Base-by-base conservation (phyloP, 2,797 vertebrate genomes). In the Sciaenops ocellatus region DNA sequence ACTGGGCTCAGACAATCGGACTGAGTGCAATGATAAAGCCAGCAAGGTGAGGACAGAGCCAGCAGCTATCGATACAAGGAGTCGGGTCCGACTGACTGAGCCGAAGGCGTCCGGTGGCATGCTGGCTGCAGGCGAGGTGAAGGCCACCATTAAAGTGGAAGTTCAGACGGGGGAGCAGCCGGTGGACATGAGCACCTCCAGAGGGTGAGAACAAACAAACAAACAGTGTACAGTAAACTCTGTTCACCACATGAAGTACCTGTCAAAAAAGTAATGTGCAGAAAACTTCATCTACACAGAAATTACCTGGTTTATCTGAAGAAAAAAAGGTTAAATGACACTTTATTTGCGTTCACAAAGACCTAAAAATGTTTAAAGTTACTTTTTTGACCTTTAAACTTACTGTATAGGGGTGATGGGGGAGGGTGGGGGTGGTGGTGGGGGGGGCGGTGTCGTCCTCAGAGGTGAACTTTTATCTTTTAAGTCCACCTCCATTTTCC, bases 111-210 rank as follows among this genome's bases (percentile, higher is more conserved):
- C 94, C 20, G 84, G 91, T n/a, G 95, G 91, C 22, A 65, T 96
- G 48, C 76, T 96, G 67, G 95, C 95, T 44, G 81, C 94, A 0
- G 91, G 94, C 0, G 97, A 98, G 84, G 94, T 96, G 64, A 96
- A 95, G 77, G 96, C 96, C 18, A 94, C 94, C 61, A 95, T 97
- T 73, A 97, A 96, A 90, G 95, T 97, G 26, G 97, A 98, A 85
- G 95, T 97, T 63, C 96, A 95, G 85, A 95, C 95, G 0, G 94
- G 94, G 7, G 97, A 98, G 0, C 96, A 98, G 74, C 97, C 97
- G 0, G 96, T 98, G 90, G 98, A 99, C 84, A 98, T 98, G 97
- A 98, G 97, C 75, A 97, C 96, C 47, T 94, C 96, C 22, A 97
- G 94, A 95, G 95, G 96, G 98, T 99, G 92, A 97, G 94, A 70